Evolutionary conservation across 1,140 invertebrate genomes (phyloP).

Genomic region (Euwallacea similis): DNA sequence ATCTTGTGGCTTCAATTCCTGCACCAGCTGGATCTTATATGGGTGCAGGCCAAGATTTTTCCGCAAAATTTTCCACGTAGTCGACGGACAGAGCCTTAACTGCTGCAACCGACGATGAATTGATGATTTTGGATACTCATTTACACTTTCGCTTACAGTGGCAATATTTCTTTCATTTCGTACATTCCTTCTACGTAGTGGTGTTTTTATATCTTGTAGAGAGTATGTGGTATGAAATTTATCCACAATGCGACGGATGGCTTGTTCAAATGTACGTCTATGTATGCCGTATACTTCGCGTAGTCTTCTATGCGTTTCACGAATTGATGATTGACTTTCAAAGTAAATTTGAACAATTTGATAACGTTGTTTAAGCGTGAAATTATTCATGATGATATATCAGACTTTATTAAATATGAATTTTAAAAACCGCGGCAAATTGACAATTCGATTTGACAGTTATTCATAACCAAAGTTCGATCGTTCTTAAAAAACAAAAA

Average conservation of each 20-base stretch:
- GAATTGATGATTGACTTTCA: constrained; percentile 2
- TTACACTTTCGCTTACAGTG: no score
- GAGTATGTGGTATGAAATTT: not conserved
- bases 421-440: not conserved
- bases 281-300: not conserved
- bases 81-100: no score
- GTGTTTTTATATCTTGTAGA: not conserved
- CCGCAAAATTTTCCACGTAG: no score
- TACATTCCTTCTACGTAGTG: not conserved
- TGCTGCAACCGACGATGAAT: no score
- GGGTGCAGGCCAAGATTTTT: no score
- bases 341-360: constrained; percentile 1
- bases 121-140: no score
- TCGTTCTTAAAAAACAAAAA: not conserved
- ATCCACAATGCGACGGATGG: not conserved
- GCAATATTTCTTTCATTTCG: no score
- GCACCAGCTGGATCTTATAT: no score
- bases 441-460: not conserved
- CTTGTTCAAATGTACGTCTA: not conserved
- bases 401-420: not conserved
- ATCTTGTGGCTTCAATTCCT: no score
- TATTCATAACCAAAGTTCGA: not conserved
- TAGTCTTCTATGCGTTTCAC: not conserved
- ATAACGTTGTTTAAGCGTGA: not conserved
- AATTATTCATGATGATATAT: not conserved